Conservation (phyloP, 2,797 vertebrate genomes). For the Spizella passerina region DNA sequence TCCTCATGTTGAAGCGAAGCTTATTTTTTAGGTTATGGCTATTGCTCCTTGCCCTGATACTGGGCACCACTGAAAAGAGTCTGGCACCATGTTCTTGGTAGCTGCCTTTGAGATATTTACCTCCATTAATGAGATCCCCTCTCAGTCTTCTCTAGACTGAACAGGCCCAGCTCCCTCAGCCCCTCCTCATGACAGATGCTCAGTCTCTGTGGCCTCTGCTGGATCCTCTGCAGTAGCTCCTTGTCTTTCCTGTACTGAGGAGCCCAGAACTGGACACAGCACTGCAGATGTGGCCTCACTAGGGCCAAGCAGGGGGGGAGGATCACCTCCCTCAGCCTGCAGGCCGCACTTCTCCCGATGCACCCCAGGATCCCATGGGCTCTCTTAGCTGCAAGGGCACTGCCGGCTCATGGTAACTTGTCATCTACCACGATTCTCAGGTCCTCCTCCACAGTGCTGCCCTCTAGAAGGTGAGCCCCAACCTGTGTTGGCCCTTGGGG, state of each 20-base stretch:
- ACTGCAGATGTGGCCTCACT: not conserved
- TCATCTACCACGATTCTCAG: not conserved
- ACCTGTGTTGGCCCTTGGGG: not conserved
- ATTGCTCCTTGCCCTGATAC: not conserved
- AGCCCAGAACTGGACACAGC: not conserved
- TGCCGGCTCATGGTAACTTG: rapidly evolving
- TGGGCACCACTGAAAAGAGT: not conserved
- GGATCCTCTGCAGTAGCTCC: not conserved
- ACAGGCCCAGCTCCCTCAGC: not conserved
- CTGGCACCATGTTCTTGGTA: not conserved
- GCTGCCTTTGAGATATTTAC: not conserved
- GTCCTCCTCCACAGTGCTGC: not conserved
- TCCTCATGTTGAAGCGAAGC: not conserved
- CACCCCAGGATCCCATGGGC: not conserved
- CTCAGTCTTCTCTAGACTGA: not conserved
- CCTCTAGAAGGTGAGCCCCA: not conserved
- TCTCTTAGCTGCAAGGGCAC: not conserved
- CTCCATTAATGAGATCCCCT: not conserved
- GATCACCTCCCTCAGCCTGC: not conserved
- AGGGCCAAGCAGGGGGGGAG: no score
- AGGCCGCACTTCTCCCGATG: no score
- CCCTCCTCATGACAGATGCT: not conserved
- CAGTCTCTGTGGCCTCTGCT: not conserved
- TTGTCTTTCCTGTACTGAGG: not conserved
- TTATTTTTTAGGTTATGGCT: not conserved